Conservation (phyloP, 2,113 vertebrate species). For the Microtus ochrogaster region DNA sequence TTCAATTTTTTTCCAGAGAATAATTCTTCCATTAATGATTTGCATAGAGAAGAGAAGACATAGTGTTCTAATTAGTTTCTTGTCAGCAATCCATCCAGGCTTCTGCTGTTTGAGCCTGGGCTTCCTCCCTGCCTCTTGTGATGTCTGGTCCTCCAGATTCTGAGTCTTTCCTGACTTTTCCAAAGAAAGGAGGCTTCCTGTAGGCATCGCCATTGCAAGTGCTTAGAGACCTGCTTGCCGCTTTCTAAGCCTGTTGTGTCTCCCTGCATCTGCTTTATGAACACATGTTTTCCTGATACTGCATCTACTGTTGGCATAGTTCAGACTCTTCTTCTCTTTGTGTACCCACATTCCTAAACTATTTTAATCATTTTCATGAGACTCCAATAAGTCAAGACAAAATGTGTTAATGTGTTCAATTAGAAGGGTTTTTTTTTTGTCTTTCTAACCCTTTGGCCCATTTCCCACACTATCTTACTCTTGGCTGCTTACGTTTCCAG, state of each 20-base stretch:
- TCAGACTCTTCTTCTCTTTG: constrained; percentile 40
- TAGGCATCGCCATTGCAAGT: background rate
- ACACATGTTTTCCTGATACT: background rate
- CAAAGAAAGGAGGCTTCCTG: background rate
- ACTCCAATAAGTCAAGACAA: background rate
- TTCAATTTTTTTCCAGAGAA: constrained; percentile 41
- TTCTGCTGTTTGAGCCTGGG: background rate
- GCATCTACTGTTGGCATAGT: background rate
- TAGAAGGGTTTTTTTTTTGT: background rate
- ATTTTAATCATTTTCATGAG: constrained; percentile 45
- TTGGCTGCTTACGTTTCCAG: background rate
- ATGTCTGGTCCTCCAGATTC: background rate
- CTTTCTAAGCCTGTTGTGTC: background rate
- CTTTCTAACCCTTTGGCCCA: constrained; percentile 45
- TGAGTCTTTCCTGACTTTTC: constrained; percentile 33
- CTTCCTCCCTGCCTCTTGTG: background rate
- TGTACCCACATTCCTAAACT: background rate
- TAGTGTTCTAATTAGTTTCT: background rate
- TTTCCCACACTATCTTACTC: constrained; percentile 22
- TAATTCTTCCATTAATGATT: background rate
- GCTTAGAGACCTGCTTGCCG: background rate
- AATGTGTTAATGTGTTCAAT: constrained; percentile 14
- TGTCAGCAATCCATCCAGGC: background rate
- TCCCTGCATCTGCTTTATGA: background rate
- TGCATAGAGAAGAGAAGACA: background rate